Percentiles rank a stretch among this genome's conserved stretches.
phyloP scores from a whole-genome alignment of 2,113 vertebrate genomes.

The Protobothrops mucrosquamatus region DNA sequence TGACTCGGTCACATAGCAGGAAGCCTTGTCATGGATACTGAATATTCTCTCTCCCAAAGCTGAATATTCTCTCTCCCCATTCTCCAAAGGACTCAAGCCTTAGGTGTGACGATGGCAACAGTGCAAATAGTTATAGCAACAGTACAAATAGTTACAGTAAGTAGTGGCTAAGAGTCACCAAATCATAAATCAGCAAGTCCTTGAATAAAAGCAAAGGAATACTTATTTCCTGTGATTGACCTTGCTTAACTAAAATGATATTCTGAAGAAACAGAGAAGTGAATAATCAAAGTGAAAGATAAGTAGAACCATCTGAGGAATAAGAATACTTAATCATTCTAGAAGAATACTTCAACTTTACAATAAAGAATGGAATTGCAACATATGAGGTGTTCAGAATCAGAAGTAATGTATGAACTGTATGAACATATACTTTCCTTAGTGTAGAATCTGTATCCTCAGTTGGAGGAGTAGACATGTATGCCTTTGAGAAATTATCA shows the following conservation, averaged over 20 bases:
- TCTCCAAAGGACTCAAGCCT: background rate
- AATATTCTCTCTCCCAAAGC: background rate
- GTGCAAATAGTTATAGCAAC: background rate
- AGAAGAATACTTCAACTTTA: background rate
- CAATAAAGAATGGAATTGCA: background rate
- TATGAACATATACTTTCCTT: background rate
- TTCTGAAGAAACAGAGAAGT: background rate
- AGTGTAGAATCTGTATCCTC: background rate
- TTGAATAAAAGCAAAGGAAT: background rate
- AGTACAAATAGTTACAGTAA: background rate
- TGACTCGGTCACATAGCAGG: slow-evolving; percentile 15
- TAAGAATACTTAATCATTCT: background rate
- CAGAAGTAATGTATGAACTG: too few relatives aligned
- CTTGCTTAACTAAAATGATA: background rate
- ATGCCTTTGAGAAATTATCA: background rate
- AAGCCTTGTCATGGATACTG: slow-evolving; percentile 11
- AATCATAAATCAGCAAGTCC: background rate
- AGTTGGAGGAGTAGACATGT: background rate
- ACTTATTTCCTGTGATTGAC: background rate
- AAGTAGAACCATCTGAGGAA: background rate
- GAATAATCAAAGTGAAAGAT: background rate
- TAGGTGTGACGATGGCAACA: background rate
- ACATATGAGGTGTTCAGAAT: background rate
- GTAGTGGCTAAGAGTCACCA: background rate
- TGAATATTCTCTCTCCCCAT: background rate